Evolutionary conservation across 2,888 invertebrate species (phyloP).

Genomic region (Smittia aterrima): DNA sequence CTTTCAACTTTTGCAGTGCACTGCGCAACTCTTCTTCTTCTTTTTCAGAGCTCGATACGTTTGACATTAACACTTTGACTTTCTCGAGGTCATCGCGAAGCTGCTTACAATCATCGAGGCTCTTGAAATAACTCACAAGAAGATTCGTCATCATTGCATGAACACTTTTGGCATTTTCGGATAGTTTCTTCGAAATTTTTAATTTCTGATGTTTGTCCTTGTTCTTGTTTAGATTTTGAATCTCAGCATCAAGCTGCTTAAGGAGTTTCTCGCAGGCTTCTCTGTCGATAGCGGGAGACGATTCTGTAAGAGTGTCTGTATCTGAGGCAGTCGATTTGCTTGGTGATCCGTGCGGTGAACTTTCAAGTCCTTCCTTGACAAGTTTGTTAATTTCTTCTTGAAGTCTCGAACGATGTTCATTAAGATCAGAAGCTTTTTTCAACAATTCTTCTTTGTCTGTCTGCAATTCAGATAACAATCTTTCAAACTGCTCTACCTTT

Average conservation of each 20-base stretch:
- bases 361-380: slow-evolving; percentile 24
- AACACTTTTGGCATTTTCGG: slow-evolving; percentile 52
- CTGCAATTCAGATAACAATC: slow-evolving; percentile 46
- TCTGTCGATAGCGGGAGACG: neutral
- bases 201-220: slow-evolving; percentile 51
- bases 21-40: slow-evolving; percentile 52
- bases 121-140: slow-evolving; percentile 22
- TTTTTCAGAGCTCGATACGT: neutral
- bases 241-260: slow-evolving; percentile 49
- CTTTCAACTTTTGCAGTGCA: slow-evolving; percentile 55
- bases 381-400: slow-evolving; percentile 43
- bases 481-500: slow-evolving; percentile 46
- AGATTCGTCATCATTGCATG: slow-evolving; percentile 43
- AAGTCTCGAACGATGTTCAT: slow-evolving; percentile 37
- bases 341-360: slow-evolving; percentile 20
- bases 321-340: neutral
- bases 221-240: slow-evolving; percentile 52
- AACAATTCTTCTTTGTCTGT: slow-evolving; percentile 45
- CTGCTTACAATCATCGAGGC: slow-evolving; percentile 24
- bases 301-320: neutral
- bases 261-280: slow-evolving; percentile 48
- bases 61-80: slow-evolving; percentile 13
- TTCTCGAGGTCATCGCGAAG: slow-evolving; percentile 32
- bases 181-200: slow-evolving; percentile 51
- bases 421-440: slow-evolving; percentile 43